Evolutionary conservation across 1,140 invertebrate species (phyloP).

Genomic region (Phymorhynchus buccinoides): DNA sequence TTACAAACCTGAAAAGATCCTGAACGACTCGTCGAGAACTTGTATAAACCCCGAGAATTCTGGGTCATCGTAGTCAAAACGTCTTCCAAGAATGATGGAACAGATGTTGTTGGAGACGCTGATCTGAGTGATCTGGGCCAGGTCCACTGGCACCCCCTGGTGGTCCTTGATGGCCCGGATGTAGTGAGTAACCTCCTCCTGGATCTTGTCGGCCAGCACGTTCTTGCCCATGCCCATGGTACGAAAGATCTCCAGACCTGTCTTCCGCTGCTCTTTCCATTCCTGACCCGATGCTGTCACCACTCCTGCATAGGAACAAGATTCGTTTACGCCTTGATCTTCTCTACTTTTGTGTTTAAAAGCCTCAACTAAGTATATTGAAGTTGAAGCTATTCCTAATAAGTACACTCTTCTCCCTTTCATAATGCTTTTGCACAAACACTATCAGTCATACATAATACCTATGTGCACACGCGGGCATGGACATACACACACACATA

Average conservation of each 20-base stretch:
- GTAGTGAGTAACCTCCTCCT: constrained; percentile 43
- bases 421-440: no score
- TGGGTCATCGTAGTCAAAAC: constrained; percentile 72
- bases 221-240: constrained; percentile 83
- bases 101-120: constrained; percentile 51
- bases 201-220: constrained; percentile 81
- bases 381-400: no score
- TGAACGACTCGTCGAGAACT: background rate
- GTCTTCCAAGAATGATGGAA: constrained; percentile 45
- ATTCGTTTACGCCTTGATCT: no score
- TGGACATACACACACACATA: no score
- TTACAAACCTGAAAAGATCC: background rate
- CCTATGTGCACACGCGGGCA: no score
- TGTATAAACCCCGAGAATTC: constrained; percentile 3
- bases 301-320: no score
- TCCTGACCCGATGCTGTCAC: constrained; percentile 80
- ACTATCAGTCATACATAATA: no score
- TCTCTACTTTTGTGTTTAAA: no score
- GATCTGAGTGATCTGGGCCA: constrained; percentile 22
- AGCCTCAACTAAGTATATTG: no score
- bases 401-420: no score
- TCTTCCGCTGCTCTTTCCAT: constrained; percentile 88
- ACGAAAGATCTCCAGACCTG: constrained; percentile 82
- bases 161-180: constrained; percentile 10
- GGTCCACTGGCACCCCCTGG: constrained; percentile 40